These are phyloP conservation scores for Tragelaphus imberbis DNA, from an alignment of 2,113 vertebrate species.

Conservation along the genomic window DNA sequence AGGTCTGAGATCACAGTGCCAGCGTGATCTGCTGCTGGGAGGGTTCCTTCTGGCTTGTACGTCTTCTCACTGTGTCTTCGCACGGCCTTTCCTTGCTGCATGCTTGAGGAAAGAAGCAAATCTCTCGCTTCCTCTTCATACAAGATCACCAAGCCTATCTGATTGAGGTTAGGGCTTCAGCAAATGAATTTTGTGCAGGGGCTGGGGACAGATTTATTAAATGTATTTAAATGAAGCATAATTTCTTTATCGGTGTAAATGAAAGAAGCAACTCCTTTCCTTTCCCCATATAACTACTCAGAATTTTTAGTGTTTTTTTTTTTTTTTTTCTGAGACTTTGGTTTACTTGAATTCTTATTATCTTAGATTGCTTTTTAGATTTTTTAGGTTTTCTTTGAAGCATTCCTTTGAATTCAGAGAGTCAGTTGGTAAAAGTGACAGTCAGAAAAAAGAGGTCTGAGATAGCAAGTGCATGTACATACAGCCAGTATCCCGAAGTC, in stretches of 20 bases:
- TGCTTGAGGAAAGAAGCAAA: background rate
- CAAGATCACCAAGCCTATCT: background rate
- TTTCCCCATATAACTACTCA: background rate
- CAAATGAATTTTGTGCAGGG: background rate
- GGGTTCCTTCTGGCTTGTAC: background rate
- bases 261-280: background rate
- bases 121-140: background rate
- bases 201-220: background rate
- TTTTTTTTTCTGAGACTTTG: background rate
- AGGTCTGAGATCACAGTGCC: background rate
- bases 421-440: background rate
- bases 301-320: background rate
- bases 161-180: background rate
- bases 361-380: background rate
- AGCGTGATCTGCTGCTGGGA: background rate
- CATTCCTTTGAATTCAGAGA: background rate
- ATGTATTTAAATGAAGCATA: background rate
- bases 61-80: background rate
- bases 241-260: conserved; percentile 8
- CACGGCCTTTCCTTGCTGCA: background rate
- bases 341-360: background rate
- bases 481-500: background rate
- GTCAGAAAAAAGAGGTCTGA: background rate
- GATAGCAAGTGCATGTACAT: background rate
- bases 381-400: background rate